These are phyloP conservation scores for Lasioglossum leucozonium DNA, from an alignment of 2,888 invertebrate species.

Conservation along the genomic window DNA sequence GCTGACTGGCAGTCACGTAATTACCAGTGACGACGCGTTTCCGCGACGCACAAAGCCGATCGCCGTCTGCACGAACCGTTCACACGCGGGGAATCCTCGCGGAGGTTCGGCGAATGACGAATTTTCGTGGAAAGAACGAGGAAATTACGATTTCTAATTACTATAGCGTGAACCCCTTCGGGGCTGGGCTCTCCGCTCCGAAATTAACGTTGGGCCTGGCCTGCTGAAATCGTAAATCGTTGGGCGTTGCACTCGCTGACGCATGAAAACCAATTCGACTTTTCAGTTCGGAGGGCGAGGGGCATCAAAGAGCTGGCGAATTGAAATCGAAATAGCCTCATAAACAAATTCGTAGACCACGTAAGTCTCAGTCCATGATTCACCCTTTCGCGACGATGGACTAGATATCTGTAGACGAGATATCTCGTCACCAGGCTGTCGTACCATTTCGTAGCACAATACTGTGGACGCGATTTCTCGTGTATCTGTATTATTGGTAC, in stretches of 20 bases:
- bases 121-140: slow-evolving; percentile 73
- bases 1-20: slow-evolving; percentile 71
- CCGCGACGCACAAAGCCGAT: slow-evolving; percentile 63
- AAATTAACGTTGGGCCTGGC: slow-evolving; percentile 47
- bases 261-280: neutral
- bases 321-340: too few species aligned
- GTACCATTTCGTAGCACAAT: too few species aligned
- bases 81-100: slow-evolving; percentile 36
- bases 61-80: slow-evolving; percentile 17
- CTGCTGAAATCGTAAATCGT: slow-evolving; percentile 15
- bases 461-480: too few species aligned
- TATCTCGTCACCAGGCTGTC: too few species aligned
- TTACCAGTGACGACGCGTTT: slow-evolving; percentile 71
- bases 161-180: neutral
- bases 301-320: too few species aligned
- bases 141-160: slow-evolving; percentile 66
- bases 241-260: neutral
- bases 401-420: too few species aligned
- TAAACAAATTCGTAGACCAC: too few species aligned
- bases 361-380: too few species aligned
- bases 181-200: slow-evolving; percentile 34
- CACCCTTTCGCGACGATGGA: too few species aligned
- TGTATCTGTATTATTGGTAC: too few species aligned
- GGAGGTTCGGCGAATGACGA: slow-evolving; percentile 27
- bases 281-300: neutral